These are phyloP conservation scores for Mesorhabditis spiculigera DNA, from an alignment of 2,888 invertebrate genomes.

Conservation along the genomic window DNA sequence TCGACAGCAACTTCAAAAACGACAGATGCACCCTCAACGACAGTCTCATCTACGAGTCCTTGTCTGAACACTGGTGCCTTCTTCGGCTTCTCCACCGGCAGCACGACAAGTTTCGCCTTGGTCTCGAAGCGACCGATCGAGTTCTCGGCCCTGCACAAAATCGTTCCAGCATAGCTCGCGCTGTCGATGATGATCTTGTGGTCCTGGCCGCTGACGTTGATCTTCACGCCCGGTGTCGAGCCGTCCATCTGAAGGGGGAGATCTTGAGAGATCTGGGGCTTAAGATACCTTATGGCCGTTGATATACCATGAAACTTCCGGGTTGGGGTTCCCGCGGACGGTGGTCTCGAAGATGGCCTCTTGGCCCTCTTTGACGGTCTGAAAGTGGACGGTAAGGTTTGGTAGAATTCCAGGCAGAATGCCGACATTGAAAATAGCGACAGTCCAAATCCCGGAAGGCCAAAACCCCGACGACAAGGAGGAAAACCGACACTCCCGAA, in stretches of 20 bases:
- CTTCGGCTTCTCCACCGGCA: slow-evolving; percentile 48
- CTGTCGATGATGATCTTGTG: slow-evolving; percentile 73
- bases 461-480: background rate
- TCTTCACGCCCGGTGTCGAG: slow-evolving; percentile 70
- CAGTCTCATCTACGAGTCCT: slow-evolving; percentile 67
- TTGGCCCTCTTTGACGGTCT: slow-evolving; percentile 56
- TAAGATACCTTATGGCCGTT: slow-evolving; percentile 67
- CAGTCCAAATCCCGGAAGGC: too few species aligned
- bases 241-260: slow-evolving; percentile 62
- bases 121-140: slow-evolving; percentile 53
- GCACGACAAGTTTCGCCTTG: slow-evolving; percentile 49
- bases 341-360: slow-evolving; percentile 53
- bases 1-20: slow-evolving; percentile 54
- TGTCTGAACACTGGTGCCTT: slow-evolving; percentile 50
- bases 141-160: slow-evolving; percentile 55
- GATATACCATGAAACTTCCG: slow-evolving; percentile 63
- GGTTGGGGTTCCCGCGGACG: slow-evolving; percentile 55
- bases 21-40: slow-evolving; percentile 42
- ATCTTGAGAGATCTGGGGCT: too few species aligned
- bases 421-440: too few species aligned
- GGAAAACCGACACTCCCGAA: background rate
- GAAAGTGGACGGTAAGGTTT: slow-evolving; percentile 14
- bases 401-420: too few species aligned
- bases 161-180: slow-evolving; percentile 52
- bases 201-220: slow-evolving; percentile 72